Evolutionary conservation across 37 sponge, comb jelly and placozoan species (phyloP).

Genomic region (Chondrosia reniformis): DNA sequence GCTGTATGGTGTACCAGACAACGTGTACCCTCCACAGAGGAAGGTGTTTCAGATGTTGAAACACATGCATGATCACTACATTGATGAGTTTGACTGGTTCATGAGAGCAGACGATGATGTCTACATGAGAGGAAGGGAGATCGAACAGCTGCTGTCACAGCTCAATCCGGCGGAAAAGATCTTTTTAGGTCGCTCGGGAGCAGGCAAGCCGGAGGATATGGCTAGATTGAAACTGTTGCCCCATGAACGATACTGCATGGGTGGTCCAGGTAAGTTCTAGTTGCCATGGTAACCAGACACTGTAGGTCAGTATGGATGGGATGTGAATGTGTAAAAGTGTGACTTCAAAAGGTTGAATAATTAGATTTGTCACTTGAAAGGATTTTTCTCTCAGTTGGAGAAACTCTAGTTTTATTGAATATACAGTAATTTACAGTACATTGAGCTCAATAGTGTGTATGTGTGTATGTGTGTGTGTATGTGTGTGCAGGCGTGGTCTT

Average conservation of each 20-base stretch:
- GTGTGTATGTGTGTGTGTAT: too few relatives aligned
- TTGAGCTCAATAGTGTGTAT: too few relatives aligned
- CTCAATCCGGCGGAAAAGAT: conserved; percentile 36
- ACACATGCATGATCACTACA: conserved; percentile 54
- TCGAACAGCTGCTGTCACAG: conserved; percentile 18
- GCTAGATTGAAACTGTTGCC: conserved; percentile 26
- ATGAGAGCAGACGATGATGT: conserved; percentile 45
- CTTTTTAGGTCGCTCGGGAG: conserved; percentile 56
- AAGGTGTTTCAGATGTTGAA: conserved; percentile 52
- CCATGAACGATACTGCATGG: conserved; percentile 57
- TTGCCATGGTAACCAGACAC: too few relatives aligned
- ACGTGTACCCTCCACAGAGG: conserved; percentile 54
- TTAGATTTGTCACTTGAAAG: too few relatives aligned
- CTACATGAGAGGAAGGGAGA: conserved; percentile 31
- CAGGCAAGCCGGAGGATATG: conserved; percentile 32
- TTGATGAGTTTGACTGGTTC: conserved; percentile 54
- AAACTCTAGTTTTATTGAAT: too few relatives aligned
- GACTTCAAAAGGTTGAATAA: too few relatives aligned
- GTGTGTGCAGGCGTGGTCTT: too few relatives aligned
- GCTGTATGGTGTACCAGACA: conserved; percentile 40
- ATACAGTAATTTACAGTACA: too few relatives aligned
- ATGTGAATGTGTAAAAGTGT: too few relatives aligned
- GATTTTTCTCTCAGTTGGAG: too few relatives aligned
- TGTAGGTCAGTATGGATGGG: too few relatives aligned
- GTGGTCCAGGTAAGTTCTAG: conserved; percentile 56